Evolutionary conservation across 2,113 vertebrate species (phyloP).

Genomic region (Copsychus sechellarum): DNA sequence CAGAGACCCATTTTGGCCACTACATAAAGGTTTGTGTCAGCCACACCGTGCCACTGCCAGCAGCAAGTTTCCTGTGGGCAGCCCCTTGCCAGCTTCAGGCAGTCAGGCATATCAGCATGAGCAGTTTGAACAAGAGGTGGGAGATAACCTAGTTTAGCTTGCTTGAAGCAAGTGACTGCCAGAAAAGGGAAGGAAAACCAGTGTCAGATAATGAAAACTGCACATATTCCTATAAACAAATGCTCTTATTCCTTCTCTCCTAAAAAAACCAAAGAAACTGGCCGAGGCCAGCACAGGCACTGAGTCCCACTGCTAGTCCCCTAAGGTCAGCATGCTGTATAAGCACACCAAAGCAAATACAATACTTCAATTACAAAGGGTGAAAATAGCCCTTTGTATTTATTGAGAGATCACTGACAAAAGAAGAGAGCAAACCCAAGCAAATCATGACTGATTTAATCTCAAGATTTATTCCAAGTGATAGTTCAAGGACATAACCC

Average conservation of each 20-base stretch:
- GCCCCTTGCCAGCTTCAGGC: background rate
- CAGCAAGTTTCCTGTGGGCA: background rate
- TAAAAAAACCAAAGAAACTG: background rate
- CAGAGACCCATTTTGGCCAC: background rate
- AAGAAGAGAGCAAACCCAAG: background rate
- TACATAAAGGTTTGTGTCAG: background rate
- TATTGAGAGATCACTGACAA: background rate
- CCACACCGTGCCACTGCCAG: rapidly evolving
- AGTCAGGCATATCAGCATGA: background rate
- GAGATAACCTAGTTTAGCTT: background rate
- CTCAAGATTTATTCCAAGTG: background rate
- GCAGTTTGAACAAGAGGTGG: background rate
- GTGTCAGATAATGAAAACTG: background rate
- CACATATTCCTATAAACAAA: background rate
- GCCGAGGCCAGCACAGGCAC: background rate
- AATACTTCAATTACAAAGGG: background rate
- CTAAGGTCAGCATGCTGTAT: background rate
- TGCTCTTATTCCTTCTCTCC: background rate
- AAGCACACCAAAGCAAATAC: background rate
- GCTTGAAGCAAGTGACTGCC: background rate
- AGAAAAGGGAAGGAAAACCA: background rate
- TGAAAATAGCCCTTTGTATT: background rate
- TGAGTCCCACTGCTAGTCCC: background rate
- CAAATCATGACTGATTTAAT: background rate
- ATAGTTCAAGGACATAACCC: background rate